These are phyloP conservation scores for Cyprinodon brontotheroides DNA, from an alignment of 2,113 vertebrate genomes.

Conservation along the genomic window DNA sequence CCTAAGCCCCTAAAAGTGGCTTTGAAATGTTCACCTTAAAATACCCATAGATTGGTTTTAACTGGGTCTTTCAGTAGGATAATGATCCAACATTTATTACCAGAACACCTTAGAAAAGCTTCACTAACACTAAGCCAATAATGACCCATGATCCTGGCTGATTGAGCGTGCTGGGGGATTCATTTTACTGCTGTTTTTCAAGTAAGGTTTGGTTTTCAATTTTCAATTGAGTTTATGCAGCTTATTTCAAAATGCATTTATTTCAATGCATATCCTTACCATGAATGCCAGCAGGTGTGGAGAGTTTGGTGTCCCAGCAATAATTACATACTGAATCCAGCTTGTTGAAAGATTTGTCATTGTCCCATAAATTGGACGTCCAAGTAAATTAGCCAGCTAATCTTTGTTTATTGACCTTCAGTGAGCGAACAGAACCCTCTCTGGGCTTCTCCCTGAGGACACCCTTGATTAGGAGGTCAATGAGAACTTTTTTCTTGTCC, in stretches of 20 bases:
- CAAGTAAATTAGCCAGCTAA: neutral
- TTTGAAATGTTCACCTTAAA: neutral
- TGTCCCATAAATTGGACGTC: neutral
- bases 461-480: conserved; percentile 26
- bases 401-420: conserved; percentile 14
- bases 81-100: neutral
- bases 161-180: neutral
- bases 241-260: neutral
- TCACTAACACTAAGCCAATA: neutral
- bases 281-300: neutral
- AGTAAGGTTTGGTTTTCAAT: neutral
- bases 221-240: neutral
- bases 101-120: neutral
- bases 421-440: neutral
- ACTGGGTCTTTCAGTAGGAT: neutral
- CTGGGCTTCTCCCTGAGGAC: neutral
- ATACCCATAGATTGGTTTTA: neutral
- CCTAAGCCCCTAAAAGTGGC: no score
- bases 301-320: no score
- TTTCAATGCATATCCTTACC: neutral
- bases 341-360: neutral
- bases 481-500: conserved; percentile 23
- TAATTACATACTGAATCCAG: neutral
- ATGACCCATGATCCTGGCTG: no score
- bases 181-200: neutral